Conservation (phyloP, 2,113 vertebrate species). For the Chionodraco myersi region DNA sequence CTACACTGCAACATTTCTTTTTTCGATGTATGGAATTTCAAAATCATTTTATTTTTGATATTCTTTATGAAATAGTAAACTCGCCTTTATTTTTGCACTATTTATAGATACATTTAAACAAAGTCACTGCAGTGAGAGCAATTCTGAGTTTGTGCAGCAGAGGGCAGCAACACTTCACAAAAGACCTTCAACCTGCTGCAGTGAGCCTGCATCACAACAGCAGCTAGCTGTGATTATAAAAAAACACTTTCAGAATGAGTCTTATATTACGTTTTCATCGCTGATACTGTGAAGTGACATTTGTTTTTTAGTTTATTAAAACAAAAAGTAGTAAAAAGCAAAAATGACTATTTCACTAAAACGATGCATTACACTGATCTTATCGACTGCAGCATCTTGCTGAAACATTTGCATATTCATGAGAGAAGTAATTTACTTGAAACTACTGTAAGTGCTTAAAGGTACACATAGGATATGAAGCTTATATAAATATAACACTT, state of each 20-base stretch:
- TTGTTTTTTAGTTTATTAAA: background rate
- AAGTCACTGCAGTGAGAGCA: background rate
- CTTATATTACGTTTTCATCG: no score
- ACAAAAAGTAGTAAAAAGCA: background rate
- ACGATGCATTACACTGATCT: background rate
- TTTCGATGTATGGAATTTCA: no score
- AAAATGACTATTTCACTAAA: background rate
- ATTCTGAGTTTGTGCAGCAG: conserved; percentile 51
- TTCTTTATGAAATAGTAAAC: no score
- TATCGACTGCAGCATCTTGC: conserved; percentile 15
- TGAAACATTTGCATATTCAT: conserved; percentile 54
- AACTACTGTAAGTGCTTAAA: background rate
- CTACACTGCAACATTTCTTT: no score
- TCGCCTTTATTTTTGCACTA: no score
- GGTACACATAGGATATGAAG: background rate
- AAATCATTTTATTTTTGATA: no score
- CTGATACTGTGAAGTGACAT: background rate
- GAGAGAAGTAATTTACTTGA: background rate
- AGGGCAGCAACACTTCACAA: conserved; percentile 44
- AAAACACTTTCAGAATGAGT: no score
- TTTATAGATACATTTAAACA: no score
- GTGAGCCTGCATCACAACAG: conserved; percentile 3
- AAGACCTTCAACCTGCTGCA: conserved; percentile 17
- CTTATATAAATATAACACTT: background rate
- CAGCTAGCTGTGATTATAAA: background rate